Percentiles rank a stretch among this genome's conserved stretches.
Evolutionary conservation across 2,888 invertebrate species (phyloP).

Genomic region (Eurytoma californica): DNA sequence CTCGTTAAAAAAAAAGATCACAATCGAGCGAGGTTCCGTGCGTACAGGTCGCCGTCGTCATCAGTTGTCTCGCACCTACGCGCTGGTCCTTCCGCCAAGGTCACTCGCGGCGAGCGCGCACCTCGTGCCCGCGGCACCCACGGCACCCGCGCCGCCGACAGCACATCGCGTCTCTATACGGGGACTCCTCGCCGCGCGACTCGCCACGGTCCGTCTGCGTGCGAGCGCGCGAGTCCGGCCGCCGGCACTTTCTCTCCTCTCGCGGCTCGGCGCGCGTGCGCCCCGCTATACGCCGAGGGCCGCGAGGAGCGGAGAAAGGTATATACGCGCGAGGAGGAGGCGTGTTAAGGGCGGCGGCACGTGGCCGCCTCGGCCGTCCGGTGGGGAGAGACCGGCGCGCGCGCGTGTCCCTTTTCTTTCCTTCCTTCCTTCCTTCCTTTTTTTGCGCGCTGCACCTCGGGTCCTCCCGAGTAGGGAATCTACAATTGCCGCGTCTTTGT

Average conservation of each 20-base stretch:
- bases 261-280: neutral
- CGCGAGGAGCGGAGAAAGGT: neutral
- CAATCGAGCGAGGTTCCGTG: too few relatives aligned
- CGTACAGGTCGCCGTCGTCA: too few relatives aligned
- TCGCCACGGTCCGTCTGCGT: neutral
- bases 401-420: neutral
- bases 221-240: neutral
- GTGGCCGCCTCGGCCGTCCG: constrained; percentile 13
- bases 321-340: constrained; percentile 4
- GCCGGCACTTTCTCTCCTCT: constrained; percentile 1
- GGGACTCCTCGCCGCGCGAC: constrained; percentile 2
- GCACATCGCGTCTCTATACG: neutral
- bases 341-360: constrained; percentile 10
- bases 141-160: constrained; percentile 6
- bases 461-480: too few relatives aligned
- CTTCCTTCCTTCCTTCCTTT: neutral
- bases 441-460: neutral
- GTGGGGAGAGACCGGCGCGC: constrained; percentile 17
- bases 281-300: neutral
- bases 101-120: neutral
- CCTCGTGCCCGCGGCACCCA: neutral
- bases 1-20: too few relatives aligned
- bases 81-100: neutral
- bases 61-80: neutral
- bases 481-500: too few relatives aligned